A percentile compares a stretch with the other conserved stretches of the same genome.
phyloP scores from a whole-genome alignment of 2,113 vertebrate genomes.

The Xenotilapia caudafasciata region DNA sequence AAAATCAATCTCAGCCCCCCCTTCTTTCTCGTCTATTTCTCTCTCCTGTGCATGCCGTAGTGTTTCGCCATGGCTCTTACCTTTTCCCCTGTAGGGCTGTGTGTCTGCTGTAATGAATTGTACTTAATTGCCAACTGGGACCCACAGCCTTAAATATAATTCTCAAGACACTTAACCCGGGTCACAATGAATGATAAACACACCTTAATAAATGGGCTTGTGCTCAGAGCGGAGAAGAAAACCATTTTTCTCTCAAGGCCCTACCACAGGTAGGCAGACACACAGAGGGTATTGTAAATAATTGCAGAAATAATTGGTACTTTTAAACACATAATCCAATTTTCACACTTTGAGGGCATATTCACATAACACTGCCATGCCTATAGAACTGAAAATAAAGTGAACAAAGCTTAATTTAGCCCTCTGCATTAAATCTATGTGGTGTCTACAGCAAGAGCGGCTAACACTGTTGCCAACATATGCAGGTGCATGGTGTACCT shows the following conservation, averaged over 20 bases:
- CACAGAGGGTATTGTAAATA: not conserved
- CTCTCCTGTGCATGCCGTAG: not conserved
- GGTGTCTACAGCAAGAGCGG: rapidly evolving
- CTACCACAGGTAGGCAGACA: slow-evolving; percentile 1
- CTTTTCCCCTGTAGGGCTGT: slow-evolving; percentile 48
- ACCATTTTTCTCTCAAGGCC: slow-evolving; percentile 20
- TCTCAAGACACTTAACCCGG: slow-evolving; percentile 71
- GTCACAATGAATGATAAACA: slow-evolving; percentile 68
- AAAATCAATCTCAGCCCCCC: not conserved
- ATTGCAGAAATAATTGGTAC: slow-evolving; percentile 12
- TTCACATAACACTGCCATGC: not conserved
- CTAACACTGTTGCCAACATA: not conserved
- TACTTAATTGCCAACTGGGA: slow-evolving; percentile 70
- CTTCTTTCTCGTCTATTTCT: not conserved
- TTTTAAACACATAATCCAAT: not conserved
- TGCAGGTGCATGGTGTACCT: not conserved
- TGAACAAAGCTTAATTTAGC: not conserved
- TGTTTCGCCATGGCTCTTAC: slow-evolving; percentile 34
- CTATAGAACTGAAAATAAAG: not conserved
- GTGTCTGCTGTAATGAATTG: slow-evolving; percentile 72
- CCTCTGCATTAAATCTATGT: not conserved
- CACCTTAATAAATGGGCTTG: slow-evolving; percentile 57
- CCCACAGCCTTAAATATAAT: slow-evolving; percentile 65
- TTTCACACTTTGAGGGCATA: not conserved
- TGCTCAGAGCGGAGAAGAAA: slow-evolving; percentile 31